phyloP scores from a whole-genome alignment of 1,140 invertebrate genomes.

The Tigriopus japonicus region DNA sequence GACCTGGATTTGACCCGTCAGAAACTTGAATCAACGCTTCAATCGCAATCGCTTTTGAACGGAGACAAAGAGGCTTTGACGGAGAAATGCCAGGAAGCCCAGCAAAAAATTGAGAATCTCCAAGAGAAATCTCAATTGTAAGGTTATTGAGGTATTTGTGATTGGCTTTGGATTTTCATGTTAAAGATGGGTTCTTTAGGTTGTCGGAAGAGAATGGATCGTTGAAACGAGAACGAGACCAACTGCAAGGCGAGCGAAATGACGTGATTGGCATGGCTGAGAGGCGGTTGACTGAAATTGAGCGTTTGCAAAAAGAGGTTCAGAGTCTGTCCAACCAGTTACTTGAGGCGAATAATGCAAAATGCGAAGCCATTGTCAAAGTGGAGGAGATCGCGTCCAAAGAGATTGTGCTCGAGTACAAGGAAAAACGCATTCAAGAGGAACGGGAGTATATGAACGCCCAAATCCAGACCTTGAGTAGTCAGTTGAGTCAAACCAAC shows the following conservation, averaged over 20 bases:
- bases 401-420: constrained; percentile 52
- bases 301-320: constrained; percentile 27
- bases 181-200: not conserved
- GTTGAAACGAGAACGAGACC: not conserved
- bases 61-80: not conserved
- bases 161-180: not conserved
- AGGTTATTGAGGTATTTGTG: not conserved
- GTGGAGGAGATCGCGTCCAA: constrained; percentile 57
- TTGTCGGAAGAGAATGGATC: not conserved
- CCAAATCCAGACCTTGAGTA: constrained; percentile 16
- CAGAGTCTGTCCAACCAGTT: constrained; percentile 26
- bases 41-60: not conserved
- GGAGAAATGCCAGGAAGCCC: not conserved
- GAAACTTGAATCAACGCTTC: not conserved
- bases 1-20: not conserved
- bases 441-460: constrained; percentile 25
- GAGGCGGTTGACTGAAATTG: constrained; percentile 13
- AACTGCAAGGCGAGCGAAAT: not conserved
- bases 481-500: constrained; percentile 12
- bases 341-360: constrained; percentile 28
- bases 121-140: not conserved
- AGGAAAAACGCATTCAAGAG: constrained; percentile 26
- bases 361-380: constrained; percentile 58
- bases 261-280: constrained; percentile 14
- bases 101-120: not conserved